Base-by-base conservation (phyloP, 2,888 invertebrate species). In the Melipona bicolor region DNA sequence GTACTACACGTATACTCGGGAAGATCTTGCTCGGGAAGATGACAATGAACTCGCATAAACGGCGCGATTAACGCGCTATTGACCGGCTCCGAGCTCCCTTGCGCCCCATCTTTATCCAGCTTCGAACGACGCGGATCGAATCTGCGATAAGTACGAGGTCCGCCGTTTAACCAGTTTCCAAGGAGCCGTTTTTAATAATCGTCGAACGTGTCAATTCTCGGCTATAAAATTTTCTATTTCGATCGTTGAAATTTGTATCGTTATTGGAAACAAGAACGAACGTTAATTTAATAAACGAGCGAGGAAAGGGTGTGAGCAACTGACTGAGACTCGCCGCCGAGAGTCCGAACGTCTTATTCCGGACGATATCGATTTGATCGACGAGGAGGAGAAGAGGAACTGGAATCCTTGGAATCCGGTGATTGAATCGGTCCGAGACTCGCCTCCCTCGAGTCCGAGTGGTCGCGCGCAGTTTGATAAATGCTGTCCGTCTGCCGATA, bases 401-500 rank as follows among this genome's bases (percentile, higher is more conserved):
- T 84, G 93, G 94, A 94, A 94, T 94, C 87, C 88, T 79, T 87
- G 93, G 94, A 91, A 94, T 94, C 88, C 90, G 89, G 90, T 94
- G 94, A 94, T 94, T 94, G 94, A 94, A 94, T 93, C 91, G 89
- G 90, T 87, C 49, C 15, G 32, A 32, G 24, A 43, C n/a, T n/a
- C n/a, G 27, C 27, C 79, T 86, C 87, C 81, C 85, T 65, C 81
- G 78, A 70, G 54, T 64, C 77, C 36, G 83, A 76, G 74, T 24
- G 56, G 59, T 77, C 79, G 85, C 83, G 86, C 79, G 81, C 54
- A 71, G 88, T 92, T 94, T 94, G 94, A 94, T 94, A 94, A 94
- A 94, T 94, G 93, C 91, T 91, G 87, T 90, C 88, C 89, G 88
- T 88, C 89, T 87, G 87, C 87, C 91, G 92, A 93, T 92, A 92